Base-by-base conservation (phyloP, 2,888 invertebrate species). In the Phyllotreta striolata region DNA sequence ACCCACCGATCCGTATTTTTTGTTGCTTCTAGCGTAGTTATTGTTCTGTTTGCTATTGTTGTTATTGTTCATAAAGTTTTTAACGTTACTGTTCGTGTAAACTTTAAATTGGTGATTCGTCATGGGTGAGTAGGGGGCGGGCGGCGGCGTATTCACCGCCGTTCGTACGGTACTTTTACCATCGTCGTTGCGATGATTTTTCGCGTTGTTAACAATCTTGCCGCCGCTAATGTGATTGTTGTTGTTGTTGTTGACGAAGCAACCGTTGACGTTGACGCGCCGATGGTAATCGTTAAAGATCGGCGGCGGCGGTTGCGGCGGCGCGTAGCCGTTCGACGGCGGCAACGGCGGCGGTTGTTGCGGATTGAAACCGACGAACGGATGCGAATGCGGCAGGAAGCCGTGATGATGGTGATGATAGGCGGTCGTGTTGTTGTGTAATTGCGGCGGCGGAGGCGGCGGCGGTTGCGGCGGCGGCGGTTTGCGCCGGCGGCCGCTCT, bases 401-500 rank as follows among this genome's bases (percentile, higher is more conserved):
- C 67, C 69, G 55, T 69, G 67, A 3, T 62, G 6, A 1, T 62
- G 6, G 1, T 60, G 64, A 40, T 57, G 62, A 47, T 57, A 64
- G 8, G 55, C 24, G 46, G 6, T 55, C 5, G 55, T 54, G 14
- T 55, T 62, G 9, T 14, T 35, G 37, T 43, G 49, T 47, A 43
- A 51, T 3, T 64, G 66, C 35, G 47, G 52, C 0, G 68, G 67
- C 75, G 76, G 40, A 74, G 73, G 35, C 78, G 73, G 6, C 81
- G 74, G 13, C 82, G 81, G 55, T 81, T 77, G 63, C 81, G 80
- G 54, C 2, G 66, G 66, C 24, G 47, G 52, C 0, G 68, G 67
- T 63, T 75, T 77, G 40, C 74, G 73, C 35, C 78, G 73, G 6
- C 81, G 74, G 13, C 82, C 82, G 55, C 81, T 77, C 63, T 81